These are phyloP conservation scores for Pteromalus puparum DNA, from an alignment of 1,140 invertebrate genomes.

Conservation along the genomic window DNA sequence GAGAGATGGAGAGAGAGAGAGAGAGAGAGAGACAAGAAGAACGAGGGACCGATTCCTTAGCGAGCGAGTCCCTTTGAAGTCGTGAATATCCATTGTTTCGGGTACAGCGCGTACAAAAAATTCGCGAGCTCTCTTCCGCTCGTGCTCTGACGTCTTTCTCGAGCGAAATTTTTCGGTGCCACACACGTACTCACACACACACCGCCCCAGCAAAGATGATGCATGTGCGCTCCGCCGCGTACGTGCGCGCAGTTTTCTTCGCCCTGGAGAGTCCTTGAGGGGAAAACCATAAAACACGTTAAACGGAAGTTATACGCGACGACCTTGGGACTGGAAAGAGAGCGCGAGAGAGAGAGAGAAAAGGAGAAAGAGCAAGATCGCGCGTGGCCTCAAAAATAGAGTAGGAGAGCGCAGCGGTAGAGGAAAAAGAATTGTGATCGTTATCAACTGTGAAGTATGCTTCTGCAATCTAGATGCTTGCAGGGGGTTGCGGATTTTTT, in stretches of 20 bases:
- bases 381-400: neutral
- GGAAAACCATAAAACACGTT: neutral
- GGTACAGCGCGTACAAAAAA: constrained; percentile 14
- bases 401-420: neutral
- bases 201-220: neutral
- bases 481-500: neutral
- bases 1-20: neutral
- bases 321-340: neutral
- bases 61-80: constrained; percentile 3
- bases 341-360: no score
- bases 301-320: constrained; percentile 1
- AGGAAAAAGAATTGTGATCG: neutral
- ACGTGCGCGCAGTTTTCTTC: neutral
- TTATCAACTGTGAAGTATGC: constrained; percentile 17
- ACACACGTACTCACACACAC: neutral
- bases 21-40: neutral
- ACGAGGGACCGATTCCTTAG: constrained; percentile 23
- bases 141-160: neutral
- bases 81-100: constrained; percentile 35
- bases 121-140: neutral
- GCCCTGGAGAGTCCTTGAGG: neutral
- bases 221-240: neutral
- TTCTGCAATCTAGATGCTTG: constrained; percentile 8
- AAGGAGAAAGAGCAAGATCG: neutral
- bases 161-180: neutral